Evolutionary conservation across 2,797 vertebrate genomes (phyloP).

Genomic region (Triplophysa yarkandensis): DNA sequence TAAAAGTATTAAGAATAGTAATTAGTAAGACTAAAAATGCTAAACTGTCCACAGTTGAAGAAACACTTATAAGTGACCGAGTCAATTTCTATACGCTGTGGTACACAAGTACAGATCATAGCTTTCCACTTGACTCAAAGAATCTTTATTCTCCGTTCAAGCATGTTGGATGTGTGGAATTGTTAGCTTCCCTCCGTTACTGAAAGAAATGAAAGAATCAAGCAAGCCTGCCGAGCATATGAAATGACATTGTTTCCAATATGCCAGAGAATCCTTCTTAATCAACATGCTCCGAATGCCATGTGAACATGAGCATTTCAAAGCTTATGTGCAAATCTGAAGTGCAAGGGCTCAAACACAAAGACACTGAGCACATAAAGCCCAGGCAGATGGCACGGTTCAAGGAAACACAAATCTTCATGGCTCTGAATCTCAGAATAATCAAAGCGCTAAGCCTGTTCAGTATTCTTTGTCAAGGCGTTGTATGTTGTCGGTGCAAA

Average conservation of each 20-base stretch:
- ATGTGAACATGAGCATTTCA: constrained; percentile 57
- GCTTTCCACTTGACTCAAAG: constrained; percentile 54
- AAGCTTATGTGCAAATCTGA: constrained; percentile 57
- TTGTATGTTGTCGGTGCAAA: constrained; percentile 61
- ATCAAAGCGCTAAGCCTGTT: constrained; percentile 57
- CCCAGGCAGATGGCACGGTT: constrained; percentile 64
- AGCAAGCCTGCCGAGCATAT: constrained; percentile 14
- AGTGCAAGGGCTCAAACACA: constrained; percentile 60
- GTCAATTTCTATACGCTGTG: constrained; percentile 18
- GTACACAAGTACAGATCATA: constrained; percentile 51
- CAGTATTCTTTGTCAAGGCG: constrained; percentile 52
- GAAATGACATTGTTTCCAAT: constrained; percentile 49
- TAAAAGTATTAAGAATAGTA: too few species aligned
- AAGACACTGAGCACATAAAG: constrained; percentile 61
- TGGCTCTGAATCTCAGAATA: constrained; percentile 66
- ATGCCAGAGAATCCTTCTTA: constrained; percentile 58
- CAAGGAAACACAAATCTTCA: constrained; percentile 71
- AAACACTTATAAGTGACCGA: not conserved
- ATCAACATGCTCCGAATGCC: constrained; percentile 61
- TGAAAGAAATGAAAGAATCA: constrained; percentile 38
- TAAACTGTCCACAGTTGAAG: not conserved
- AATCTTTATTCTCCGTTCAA: constrained; percentile 56
- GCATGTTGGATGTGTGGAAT: constrained; percentile 45
- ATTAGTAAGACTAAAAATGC: not conserved
- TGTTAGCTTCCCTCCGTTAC: constrained; percentile 12